A percentile compares a stretch with the other conserved stretches of the same genome.
phyloP scores from a whole-genome alignment of 2,797 vertebrate genomes.

The Phrynocephalus vlangalii region DNA sequence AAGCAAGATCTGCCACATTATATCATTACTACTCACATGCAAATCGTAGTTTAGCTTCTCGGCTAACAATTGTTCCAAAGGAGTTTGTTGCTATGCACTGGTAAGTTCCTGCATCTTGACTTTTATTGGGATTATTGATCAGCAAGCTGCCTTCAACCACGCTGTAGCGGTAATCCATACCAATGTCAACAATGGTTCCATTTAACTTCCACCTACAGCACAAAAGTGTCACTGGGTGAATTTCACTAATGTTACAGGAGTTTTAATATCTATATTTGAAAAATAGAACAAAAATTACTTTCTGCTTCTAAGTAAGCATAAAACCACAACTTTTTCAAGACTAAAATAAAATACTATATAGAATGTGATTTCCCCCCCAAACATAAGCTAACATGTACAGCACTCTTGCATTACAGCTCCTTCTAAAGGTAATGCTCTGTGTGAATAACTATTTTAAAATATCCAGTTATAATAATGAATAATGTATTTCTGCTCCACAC shows the following conservation, averaged over 20 bases:
- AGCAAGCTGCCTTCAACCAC: slow-evolving; percentile 91
- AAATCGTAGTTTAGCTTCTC: slow-evolving; percentile 93
- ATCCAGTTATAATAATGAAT: neutral
- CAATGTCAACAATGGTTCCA: slow-evolving; percentile 85
- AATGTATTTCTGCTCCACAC: neutral
- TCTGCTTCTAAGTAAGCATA: neutral
- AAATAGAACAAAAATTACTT: slow-evolving; percentile 1
- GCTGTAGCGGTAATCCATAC: slow-evolving; percentile 91
- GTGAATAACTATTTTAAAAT: slow-evolving; percentile 44
- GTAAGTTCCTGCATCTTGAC: slow-evolving; percentile 90
- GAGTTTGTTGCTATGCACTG: slow-evolving; percentile 95
- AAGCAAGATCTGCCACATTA: neutral
- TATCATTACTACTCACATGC: slow-evolving; percentile 87
- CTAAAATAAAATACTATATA: slow-evolving; percentile 27
- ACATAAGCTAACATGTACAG: slow-evolving; percentile 47
- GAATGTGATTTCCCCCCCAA: slow-evolving; percentile 19
- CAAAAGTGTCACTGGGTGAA: slow-evolving; percentile 62
- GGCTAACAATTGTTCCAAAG: slow-evolving; percentile 92
- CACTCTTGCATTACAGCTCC: slow-evolving; percentile 12
- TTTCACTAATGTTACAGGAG: slow-evolving; percentile 44
- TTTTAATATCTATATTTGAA: slow-evolving; percentile 2
- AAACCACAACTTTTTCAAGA: slow-evolving; percentile 28
- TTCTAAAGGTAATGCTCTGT: slow-evolving; percentile 11
- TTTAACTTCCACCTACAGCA: slow-evolving; percentile 94
- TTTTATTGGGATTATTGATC: slow-evolving; percentile 92